Conservation (phyloP, 1,140 invertebrate genomes). For the Saccostrea glomerata region DNA sequence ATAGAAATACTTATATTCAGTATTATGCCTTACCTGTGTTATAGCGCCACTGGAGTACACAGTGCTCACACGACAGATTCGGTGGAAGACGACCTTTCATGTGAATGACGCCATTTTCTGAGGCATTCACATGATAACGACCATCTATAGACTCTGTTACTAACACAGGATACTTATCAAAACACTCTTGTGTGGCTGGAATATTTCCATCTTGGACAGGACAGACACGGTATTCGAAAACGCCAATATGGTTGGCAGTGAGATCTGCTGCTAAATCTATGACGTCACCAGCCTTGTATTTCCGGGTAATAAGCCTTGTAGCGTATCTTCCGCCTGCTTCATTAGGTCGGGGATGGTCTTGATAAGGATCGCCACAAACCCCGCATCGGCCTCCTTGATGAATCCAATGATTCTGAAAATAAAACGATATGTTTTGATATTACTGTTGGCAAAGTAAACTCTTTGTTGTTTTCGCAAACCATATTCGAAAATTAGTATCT, state of each 20-base stretch:
- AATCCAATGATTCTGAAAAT: slow-evolving; percentile 20
- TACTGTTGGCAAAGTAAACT: no score
- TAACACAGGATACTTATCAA: slow-evolving; percentile 52
- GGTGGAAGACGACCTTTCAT: slow-evolving; percentile 48
- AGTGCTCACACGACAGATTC: slow-evolving; percentile 41
- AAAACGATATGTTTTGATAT: background rate
- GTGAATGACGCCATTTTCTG: slow-evolving; percentile 44
- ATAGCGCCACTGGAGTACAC: slow-evolving; percentile 51
- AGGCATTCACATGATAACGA: slow-evolving; percentile 42
- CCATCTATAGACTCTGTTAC: slow-evolving; percentile 48
- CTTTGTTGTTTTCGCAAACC: no score
- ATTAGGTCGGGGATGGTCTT: slow-evolving; percentile 65
- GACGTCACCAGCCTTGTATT: slow-evolving; percentile 67
- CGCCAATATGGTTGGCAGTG: slow-evolving; percentile 64
- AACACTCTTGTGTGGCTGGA: slow-evolving; percentile 62
- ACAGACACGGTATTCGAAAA: slow-evolving; percentile 69
- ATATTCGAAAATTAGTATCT: no score
- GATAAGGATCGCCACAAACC: slow-evolving; percentile 77
- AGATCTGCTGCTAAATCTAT: slow-evolving; percentile 63
- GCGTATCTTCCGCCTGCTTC: slow-evolving; percentile 77
- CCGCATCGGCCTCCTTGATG: slow-evolving; percentile 77
- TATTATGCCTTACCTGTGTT: slow-evolving; percentile 10
- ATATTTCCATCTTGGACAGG: slow-evolving; percentile 80
- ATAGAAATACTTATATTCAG: no score
- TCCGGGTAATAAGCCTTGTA: slow-evolving; percentile 71